Conservation (phyloP, 2,113 vertebrate genomes). For the Podarcis muralis region DNA sequence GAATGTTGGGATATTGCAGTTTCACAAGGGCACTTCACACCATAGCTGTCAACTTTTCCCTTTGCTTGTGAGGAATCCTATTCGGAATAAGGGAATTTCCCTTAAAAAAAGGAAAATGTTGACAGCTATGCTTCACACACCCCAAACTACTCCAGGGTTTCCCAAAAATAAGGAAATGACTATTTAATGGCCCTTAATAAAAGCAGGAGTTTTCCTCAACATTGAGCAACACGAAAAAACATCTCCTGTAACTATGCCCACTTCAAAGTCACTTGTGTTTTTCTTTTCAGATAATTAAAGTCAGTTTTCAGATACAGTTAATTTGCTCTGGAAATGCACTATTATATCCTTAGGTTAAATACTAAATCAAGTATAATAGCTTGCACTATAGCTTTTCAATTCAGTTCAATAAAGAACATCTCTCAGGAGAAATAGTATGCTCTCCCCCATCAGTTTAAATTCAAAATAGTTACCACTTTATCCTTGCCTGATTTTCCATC, state of each 20-base stretch:
- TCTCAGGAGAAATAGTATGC: constrained; percentile 37
- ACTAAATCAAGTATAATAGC: neutral
- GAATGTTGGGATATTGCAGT: neutral
- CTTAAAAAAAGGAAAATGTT: too few relatives aligned
- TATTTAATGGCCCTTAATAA: neutral
- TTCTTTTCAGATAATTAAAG: constrained; percentile 10
- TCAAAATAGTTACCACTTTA: constrained; percentile 46
- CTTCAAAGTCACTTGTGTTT: neutral
- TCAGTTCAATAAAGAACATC: constrained; percentile 1
- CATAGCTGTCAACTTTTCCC: too few relatives aligned
- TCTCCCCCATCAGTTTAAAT: constrained; percentile 44
- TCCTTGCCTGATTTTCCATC: constrained; percentile 47
- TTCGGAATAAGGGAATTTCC: too few relatives aligned
- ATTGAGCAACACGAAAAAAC: constrained; percentile 18
- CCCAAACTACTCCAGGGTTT: neutral
- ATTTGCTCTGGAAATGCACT: neutral
- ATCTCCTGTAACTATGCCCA: neutral
- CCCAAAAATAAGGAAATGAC: neutral
- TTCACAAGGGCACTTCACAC: neutral
- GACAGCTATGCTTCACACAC: too few relatives aligned
- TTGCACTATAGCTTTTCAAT: constrained; percentile 15
- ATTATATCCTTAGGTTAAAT: neutral
- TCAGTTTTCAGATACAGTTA: neutral
- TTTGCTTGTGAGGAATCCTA: too few relatives aligned
- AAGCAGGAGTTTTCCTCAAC: neutral